Conservation (phyloP, 2,888 invertebrate genomes). For the Nemurella pictetii region DNA sequence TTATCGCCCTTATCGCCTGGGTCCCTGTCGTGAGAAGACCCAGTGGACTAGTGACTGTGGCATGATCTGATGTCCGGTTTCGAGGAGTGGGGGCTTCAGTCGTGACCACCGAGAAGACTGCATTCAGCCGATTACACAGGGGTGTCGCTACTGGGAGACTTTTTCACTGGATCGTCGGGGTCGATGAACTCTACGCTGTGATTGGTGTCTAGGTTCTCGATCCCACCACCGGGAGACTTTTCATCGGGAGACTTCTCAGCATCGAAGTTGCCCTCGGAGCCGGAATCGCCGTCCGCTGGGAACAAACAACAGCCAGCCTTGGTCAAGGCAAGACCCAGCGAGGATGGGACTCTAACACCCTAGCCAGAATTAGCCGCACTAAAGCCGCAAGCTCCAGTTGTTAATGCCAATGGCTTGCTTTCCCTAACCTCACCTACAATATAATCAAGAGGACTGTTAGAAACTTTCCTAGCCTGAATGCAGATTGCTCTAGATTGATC, state of each 20-base stretch:
- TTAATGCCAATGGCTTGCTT: neutral
- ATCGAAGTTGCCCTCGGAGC: conserved; percentile 41
- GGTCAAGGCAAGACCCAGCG: conserved; percentile 30
- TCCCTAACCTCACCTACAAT: neutral
- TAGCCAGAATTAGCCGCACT: neutral
- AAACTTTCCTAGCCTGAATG: neutral
- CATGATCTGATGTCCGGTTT: too few relatives aligned
- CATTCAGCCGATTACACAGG: conserved; percentile 55
- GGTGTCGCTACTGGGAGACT: conserved; percentile 58
- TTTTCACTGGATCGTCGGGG: conserved; percentile 60
- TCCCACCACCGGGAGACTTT: conserved; percentile 46
- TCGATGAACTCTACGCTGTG: conserved; percentile 63
- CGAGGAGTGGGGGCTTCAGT: neutral
- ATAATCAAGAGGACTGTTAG: too few relatives aligned
- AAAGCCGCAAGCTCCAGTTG: neutral
- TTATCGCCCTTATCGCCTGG: neutral
- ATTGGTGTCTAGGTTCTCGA: conserved; percentile 52
- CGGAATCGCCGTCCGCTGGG: conserved; percentile 36
- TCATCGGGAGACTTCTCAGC: conserved; percentile 37
- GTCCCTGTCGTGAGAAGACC: neutral
- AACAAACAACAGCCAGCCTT: conserved; percentile 22
- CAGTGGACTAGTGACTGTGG: neutral
- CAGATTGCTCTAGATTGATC: neutral
- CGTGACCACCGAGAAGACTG: neutral
- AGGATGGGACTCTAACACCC: neutral